Base-by-base conservation (phyloP, 2,797 vertebrate species). In the Chloroceryle inda region DNA sequence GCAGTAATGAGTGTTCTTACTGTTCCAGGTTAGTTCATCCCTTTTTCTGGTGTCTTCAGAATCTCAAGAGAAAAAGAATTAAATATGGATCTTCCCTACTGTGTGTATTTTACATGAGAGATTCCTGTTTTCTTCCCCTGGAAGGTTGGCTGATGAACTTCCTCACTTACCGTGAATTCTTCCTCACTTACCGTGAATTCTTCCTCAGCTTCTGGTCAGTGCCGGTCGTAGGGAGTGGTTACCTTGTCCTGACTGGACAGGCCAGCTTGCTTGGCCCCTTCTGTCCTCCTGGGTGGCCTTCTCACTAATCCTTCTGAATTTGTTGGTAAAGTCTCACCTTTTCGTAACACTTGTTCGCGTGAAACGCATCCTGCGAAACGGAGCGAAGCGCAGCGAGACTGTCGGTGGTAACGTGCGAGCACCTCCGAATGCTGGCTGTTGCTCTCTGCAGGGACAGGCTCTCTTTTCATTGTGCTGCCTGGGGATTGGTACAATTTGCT, bases 61-160 rank as follows among this genome's bases (percentile, higher is more conserved):
- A 37, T 55, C 49, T 90, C 1, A 6, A 42, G n/a, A 77, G 59
- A 22, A 47, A 21, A 78, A 33, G 10, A 44, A 58, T 31, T 12
- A 27, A 62, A 23, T 18, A 37, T 19, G 59, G 31, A 19, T 93
- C 19, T 64, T 55, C n/a, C 40, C 31, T 55, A 19, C 6, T 14
- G 55, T 11, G 0, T 56, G 40, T 37, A 0, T 63, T 73, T 67
- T n/a, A 50, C 10, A 0, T 33, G 64, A 4, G n/a, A 27, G 82
- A 68, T 58, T 33, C 21, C 50, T 18, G 7, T 63, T 45, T 37
- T 9, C 33, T 24, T 33, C 15, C 29, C 40, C 31, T 55, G 21
- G 33, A 21, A 29, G 33, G 50, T 37, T 56, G 33, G 22, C 56
- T 35, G 0, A 5, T 50, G 50, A 29, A 8, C 29, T 62, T 0